Evolutionary conservation across 2,888 invertebrate genomes (phyloP), one percentile per base, ranked within the genome.

Genomic region (Gymnocheta viridis): DNA sequence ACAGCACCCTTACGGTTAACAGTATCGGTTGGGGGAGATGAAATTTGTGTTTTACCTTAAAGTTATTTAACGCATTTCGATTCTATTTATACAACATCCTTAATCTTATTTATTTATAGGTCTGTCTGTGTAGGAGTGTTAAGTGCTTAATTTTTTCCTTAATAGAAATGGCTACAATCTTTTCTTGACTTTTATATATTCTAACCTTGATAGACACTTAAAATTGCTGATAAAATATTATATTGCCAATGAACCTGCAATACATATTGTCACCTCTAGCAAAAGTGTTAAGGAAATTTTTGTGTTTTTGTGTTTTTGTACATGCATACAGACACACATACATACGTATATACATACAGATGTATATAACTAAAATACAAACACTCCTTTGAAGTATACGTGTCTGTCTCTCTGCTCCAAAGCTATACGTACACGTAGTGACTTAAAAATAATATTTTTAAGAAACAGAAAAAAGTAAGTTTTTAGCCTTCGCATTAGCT

Each of bases 101-200:
- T 29, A n/a, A 10, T 24, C 2, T 38, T 35, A 29, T 66, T 82
- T 58, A 32, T 54, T 22, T 54, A 9, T 41, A 29, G 41, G 19
- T 0, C 14, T 22, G 22, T n/a, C 12, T 41, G 19, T 49, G 32
- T 22, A 2, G 49, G 14, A 27, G 22, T n/a, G 29, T 22, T 27
- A 19, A 22, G 54, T 35, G 32, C 10, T 51, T 54, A 49, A 3
- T 54, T 51, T 41, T 12, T 44, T 22, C 2, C 24, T 47, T 24
- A 66, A 44, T 56, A 56, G 41, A 66, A 66, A 74, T n/a, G 54
- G 19, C 19, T 54, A 14, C 10, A 62, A 38, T 62, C 27, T 14
- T 24, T 58, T 60, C 67, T 69, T 22, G 60, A 17, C 60, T 51
- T 22, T 60, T 24, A 32, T 78, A 69, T 32, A 78, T 78, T 69